Base-by-base conservation (phyloP, 2,113 vertebrate genomes). In the Edolisoma coerulescens region DNA sequence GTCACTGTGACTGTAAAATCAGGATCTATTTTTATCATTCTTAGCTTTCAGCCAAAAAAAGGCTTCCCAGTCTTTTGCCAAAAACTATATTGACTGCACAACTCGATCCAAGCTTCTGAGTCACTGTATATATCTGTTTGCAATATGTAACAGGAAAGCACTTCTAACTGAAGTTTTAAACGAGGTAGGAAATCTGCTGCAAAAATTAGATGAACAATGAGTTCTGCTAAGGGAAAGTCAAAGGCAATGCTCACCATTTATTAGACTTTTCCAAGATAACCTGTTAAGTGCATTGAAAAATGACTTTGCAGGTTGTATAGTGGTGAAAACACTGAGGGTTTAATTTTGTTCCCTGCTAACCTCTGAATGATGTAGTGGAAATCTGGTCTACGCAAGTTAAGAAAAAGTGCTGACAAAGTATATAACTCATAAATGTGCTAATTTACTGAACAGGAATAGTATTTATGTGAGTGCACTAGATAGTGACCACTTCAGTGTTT, bases 21-120 rank as follows among this genome's bases (percentile, higher is more conserved):
- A 19, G 52, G 86, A 93, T 85, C 94, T 96, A 92, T 96, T 97
- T 97, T 95, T 96, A 92, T 95, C 73, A 89, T 96, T 95, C 89
- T 93, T 89, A 95, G 82, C 79, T 94, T 96, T 82, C 92, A 96
- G 79, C 75, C 94, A 96, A 89, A 82, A 95, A 93, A 96, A 84
- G 49, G 85, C 74, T 96, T 90, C 87, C 50, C 57, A 74, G 35
- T 16, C 90, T 78, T 96, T 90, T 96, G 90, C 93, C 93, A 96
- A 95, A 95, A 95, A 16, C 53, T 93, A 37, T 94, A 95, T 92
- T 59, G 90, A 75, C 81, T 84, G 15, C 77, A 77, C 50, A 76
- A 61, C 32, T 42, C 18, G 1, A 87, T 88, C 85, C 89, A 92
- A 95, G 67, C 44, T 89, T 96, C 87, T 94, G 84, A 96, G 63